Conservation (phyloP, 1,140 invertebrate genomes). For the Rhopalosiphum maidis region DNA sequence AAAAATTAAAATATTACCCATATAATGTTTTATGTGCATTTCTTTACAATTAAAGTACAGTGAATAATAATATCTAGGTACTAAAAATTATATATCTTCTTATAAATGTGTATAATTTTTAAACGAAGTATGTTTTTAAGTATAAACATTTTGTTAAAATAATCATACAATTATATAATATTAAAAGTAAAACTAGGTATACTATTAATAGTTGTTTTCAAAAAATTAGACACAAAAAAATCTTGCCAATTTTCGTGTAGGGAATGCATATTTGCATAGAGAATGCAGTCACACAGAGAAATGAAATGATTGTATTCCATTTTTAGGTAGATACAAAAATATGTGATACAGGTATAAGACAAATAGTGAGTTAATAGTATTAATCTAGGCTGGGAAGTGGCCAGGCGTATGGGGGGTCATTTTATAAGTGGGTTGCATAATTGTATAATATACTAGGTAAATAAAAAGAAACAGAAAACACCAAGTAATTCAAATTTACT, state of each 20-base stretch:
- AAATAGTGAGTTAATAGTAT: neutral
- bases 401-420: too few relatives aligned
- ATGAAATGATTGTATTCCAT: neutral
- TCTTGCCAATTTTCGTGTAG: neutral
- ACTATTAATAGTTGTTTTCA: constrained; percentile 20
- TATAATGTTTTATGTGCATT: too few relatives aligned
- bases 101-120: too few relatives aligned
- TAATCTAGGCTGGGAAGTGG: neutral
- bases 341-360: neutral
- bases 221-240: constrained; percentile 12
- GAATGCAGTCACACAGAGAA: neutral
- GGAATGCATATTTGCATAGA: neutral
- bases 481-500: neutral
- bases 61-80: neutral
- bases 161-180: neutral
- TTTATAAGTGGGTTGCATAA: neutral
- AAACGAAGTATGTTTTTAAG: too few relatives aligned
- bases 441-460: neutral
- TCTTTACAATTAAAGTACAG: neutral
- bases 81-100: neutral
- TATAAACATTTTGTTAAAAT: neutral
- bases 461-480: neutral
- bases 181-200: neutral
- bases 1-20: neutral
- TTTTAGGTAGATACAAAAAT: neutral